Evolutionary conservation across 2,797 vertebrate species (phyloP), one percentile per base, ranked within the genome.

Genomic region (Erpetoichthys calabaricus): DNA sequence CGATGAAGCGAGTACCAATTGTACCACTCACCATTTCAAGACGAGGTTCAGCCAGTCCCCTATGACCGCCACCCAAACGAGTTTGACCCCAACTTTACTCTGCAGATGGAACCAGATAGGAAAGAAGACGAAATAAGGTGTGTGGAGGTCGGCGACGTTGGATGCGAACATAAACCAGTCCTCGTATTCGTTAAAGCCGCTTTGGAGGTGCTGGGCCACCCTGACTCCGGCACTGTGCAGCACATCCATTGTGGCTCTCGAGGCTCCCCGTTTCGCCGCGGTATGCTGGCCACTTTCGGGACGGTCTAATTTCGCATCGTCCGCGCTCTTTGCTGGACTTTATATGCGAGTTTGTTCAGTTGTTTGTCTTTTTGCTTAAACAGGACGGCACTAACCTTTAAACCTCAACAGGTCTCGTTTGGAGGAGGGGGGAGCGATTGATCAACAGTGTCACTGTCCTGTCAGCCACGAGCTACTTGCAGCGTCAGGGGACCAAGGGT

Each of bases 1-100:
- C 25, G 25, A 25, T 25, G 25, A 25, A 25, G 25, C 25, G 25
- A 25, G 25, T 25, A 25, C 25, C 52, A n/a, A n/a, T n/a, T n/a
- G n/a, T n/a, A 47, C 65, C 65, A 76, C 86, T 81, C 79, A 95
- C 94, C 95, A 98, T 75, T 98, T 98, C 57, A 95, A 93, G 66
- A 98, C 80, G 5, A 98, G 68, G 75, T 98, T 98, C 68, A 98
- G 79, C 94, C 95, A 98, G 73, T 97, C 94, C 3, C 94, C 92
- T 0, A 97, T 75, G 44, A 97, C 91, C 0, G 92, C 89, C 66
- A 95, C 93, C 95, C 95, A 98, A 73, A 98, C 80, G 6, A 87
- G 80, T 56, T 73, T 75, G 75, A 85, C 56, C 59, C 82, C 85
- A 64, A 87, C 85, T 0, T 70, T 50, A 63, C 82, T 74, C 0